A percentile compares a stretch with the other conserved stretches of the same genome.
Conservation (phyloP, 2,797 vertebrate species). For the Oryzias dopingdopingensis region DNA sequence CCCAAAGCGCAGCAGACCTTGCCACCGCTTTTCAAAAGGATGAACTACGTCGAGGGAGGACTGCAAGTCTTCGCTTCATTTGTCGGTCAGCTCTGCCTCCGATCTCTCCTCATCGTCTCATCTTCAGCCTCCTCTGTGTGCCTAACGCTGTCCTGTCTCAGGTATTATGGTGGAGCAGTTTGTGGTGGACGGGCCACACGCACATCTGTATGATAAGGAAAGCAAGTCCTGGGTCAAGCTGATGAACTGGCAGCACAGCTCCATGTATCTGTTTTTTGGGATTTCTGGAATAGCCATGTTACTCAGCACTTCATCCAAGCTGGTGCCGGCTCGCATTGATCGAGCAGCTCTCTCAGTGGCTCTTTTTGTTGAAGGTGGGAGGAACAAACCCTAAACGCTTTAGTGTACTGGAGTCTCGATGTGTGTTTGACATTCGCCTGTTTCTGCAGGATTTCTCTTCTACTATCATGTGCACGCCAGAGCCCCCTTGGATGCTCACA, state of each 20-base stretch:
- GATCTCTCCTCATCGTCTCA: background rate
- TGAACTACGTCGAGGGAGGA: conserved; percentile 84
- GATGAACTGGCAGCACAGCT: conserved; percentile 98
- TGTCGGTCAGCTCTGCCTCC: conserved; percentile 75
- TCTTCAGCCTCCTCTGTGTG: background rate
- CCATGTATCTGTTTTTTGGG: conserved; percentile 96
- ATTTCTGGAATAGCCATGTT: conserved; percentile 81
- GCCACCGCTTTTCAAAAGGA: conserved; percentile 58
- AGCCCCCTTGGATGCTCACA: conserved; percentile 83
- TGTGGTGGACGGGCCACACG: conserved; percentile 89
- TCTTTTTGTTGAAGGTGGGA: conserved; percentile 88
- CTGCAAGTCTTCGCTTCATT: conserved; percentile 78
- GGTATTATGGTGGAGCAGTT: conserved; percentile 96
- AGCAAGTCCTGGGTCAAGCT: conserved; percentile 84
- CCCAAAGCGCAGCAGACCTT: conserved; percentile 32
- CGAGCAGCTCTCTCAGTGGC: conserved; percentile 82
- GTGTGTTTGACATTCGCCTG: too few relatives aligned
- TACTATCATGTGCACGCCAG: conserved; percentile 86
- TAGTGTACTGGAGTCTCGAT: background rate
- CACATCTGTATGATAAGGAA: conserved; percentile 74
- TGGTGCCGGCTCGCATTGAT: conserved; percentile 80
- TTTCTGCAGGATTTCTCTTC: conserved; percentile 87
- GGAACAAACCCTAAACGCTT: background rate
- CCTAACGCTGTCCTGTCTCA: conserved; percentile 43
- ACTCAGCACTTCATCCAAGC: conserved; percentile 54